Percentiles rank a stretch among this genome's conserved stretches.
These are phyloP conservation scores for Calyptomena viridis DNA, from an alignment of 2,113 vertebrate genomes.

Conservation along the genomic window DNA sequence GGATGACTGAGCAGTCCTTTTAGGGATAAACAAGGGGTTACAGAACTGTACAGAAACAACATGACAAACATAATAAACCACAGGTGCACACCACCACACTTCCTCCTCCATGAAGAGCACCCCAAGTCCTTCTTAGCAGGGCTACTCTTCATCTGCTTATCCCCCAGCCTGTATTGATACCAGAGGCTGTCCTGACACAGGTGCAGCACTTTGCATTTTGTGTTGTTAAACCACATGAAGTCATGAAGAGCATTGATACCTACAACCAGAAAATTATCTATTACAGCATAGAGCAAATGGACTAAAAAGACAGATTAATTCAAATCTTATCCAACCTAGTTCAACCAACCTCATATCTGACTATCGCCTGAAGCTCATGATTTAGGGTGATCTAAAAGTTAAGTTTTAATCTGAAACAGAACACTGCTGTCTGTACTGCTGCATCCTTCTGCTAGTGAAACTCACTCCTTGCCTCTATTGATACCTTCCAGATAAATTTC, in stretches of 20 bases:
- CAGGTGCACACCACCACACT: too few relatives aligned
- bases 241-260: background rate
- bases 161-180: too few relatives aligned
- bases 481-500: background rate
- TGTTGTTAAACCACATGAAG: background rate
- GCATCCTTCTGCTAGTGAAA: background rate
- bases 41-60: too few relatives aligned
- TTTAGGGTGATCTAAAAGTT: background rate
- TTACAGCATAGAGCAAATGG: background rate
- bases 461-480: background rate
- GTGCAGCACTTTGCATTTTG: background rate
- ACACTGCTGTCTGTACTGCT: background rate
- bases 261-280: background rate
- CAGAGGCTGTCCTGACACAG: background rate
- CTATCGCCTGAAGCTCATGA: background rate
- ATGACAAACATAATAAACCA: too few relatives aligned
- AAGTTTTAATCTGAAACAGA: background rate
- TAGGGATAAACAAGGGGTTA: too few relatives aligned
- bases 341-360: background rate
- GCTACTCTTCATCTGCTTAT: background rate
- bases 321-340: background rate
- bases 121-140: background rate
- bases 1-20: too few relatives aligned
- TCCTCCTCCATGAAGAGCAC: background rate
- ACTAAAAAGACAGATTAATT: background rate